Evolutionary conservation across 2,113 vertebrate species (phyloP).

Genomic region (Bagarius yarrelli): DNA sequence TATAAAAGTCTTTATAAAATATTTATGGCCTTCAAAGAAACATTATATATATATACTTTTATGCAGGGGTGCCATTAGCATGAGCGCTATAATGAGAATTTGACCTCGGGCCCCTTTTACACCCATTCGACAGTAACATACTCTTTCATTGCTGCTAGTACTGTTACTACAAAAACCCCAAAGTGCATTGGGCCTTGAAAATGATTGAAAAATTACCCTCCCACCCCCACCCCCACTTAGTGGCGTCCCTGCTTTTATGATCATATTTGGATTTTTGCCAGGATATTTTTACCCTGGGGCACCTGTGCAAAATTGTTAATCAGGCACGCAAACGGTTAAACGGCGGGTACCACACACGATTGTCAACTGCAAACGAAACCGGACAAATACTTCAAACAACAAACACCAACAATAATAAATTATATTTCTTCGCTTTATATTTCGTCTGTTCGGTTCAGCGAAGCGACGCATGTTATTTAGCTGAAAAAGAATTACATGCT

Average conservation of each 20-base stretch:
- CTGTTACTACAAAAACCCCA: too few relatives aligned
- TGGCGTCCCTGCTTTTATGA: neutral
- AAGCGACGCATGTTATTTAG: slow-evolving; percentile 32
- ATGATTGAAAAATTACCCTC: too few relatives aligned
- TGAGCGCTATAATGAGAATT: too few relatives aligned
- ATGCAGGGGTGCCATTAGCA: too few relatives aligned
- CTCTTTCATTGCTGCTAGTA: too few relatives aligned
- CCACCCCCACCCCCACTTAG: too few relatives aligned
- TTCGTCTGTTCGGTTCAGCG: slow-evolving; percentile 55
- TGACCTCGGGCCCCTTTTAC: too few relatives aligned
- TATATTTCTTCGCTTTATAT: slow-evolving; percentile 55
- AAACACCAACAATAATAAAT: slow-evolving; percentile 62
- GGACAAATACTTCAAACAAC: slow-evolving; percentile 51
- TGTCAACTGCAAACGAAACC: slow-evolving; percentile 48
- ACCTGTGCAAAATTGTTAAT: slow-evolving; percentile 4
- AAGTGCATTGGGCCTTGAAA: too few relatives aligned
- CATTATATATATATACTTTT: too few relatives aligned
- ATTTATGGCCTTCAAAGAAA: neutral
- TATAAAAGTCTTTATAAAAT: neutral
- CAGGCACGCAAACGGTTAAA: slow-evolving; percentile 23
- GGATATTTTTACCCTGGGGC: neutral
- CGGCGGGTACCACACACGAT: slow-evolving; percentile 11
- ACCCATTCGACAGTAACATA: too few relatives aligned
- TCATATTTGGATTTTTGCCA: neutral
- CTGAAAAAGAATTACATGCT: slow-evolving; percentile 28